Evolutionary conservation across 2,797 vertebrate genomes (phyloP), one percentile per base, ranked within the genome.

Genomic region (Microcaecilia unicolor): DNA sequence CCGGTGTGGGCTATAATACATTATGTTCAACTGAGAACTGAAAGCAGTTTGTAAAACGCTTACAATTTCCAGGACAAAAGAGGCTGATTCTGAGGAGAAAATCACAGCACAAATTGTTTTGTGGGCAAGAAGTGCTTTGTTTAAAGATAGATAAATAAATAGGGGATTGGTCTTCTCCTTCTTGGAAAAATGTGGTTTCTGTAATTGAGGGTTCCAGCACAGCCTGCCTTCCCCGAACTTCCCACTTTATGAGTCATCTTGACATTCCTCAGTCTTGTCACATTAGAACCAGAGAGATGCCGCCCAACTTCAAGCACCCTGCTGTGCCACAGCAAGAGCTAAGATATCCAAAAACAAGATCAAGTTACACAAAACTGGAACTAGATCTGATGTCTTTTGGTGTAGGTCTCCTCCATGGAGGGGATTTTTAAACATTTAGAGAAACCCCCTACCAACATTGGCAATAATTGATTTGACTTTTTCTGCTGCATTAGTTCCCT

Each of bases 161-260:
- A n/a, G n/a, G n/a, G 72, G 70, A 55, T 69, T 63, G 31, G 58
- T 77, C 69, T 69, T 71, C 72, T 80, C 70, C 52, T 79, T 53
- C 57, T 79, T n/a, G n/a, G 77, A 76, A 79, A 80, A 83, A 80
- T 83, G 78, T 77, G 80, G 80, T 76, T 75, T 69, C 61, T 47
- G 53, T 75, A 81, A 83, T 79, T 77, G 74, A 73, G 51, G 70
- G 66, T 55, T 83, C 44, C 67, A 38, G 62, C 74, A 63, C 67
- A 67, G 56, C 48, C n/a, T n/a, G 53, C 55, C 61, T 64, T 71
- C 77, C 80, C n/a, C 66, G 74, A 74, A 67, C 70, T 67, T 76
- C 73, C 70, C 74, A 78, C 70, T 76, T 19, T 44, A 32, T 81
- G 78, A 77, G 61, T 81, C 80, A 83, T 37, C 25, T 44, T 45